These are phyloP conservation scores for Pseudoips prasinana DNA, from an alignment of 2,888 invertebrate species.

Conservation along the genomic window DNA sequence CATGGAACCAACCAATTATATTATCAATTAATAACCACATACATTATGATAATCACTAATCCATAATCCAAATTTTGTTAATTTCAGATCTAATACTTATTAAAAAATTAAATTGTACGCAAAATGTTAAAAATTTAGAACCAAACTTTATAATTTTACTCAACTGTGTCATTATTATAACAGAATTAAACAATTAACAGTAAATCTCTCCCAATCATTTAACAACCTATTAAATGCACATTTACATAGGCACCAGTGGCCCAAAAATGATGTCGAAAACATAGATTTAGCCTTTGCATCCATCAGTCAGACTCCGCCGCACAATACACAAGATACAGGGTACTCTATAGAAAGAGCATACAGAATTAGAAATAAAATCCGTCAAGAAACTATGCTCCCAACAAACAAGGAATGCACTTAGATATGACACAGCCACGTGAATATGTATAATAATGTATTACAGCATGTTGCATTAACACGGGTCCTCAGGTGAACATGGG, in stretches of 20 bases:
- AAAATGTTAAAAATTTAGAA: constrained; percentile 29
- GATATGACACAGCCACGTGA: constrained; percentile 69
- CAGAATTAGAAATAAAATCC: constrained; percentile 58
- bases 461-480: constrained; percentile 7
- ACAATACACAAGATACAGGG: constrained; percentile 27
- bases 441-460: constrained; percentile 29
- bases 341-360: constrained; percentile 46
- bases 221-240: constrained; percentile 80
- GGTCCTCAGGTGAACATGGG: constrained; percentile 1
- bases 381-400: constrained; percentile 64
- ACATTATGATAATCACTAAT: constrained; percentile 22
- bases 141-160: constrained; percentile 33
- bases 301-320: constrained; percentile 36
- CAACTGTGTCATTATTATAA: constrained; percentile 54
- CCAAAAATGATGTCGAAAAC: constrained; percentile 44
- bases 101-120: constrained; percentile 26
- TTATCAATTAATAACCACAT: constrained; percentile 15
- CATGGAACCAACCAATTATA: constrained; percentile 21
- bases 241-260: constrained; percentile 56
- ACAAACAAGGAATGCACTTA: constrained; percentile 67
- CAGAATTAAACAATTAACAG: constrained; percentile 72
- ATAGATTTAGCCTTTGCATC: constrained; percentile 16
- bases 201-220: constrained; percentile 72
- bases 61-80: constrained; percentile 18
- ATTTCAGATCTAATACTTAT: constrained; percentile 35